Evolutionary conservation across 1,140 invertebrate species (phyloP).

Genomic region (Conus ventricosus): DNA sequence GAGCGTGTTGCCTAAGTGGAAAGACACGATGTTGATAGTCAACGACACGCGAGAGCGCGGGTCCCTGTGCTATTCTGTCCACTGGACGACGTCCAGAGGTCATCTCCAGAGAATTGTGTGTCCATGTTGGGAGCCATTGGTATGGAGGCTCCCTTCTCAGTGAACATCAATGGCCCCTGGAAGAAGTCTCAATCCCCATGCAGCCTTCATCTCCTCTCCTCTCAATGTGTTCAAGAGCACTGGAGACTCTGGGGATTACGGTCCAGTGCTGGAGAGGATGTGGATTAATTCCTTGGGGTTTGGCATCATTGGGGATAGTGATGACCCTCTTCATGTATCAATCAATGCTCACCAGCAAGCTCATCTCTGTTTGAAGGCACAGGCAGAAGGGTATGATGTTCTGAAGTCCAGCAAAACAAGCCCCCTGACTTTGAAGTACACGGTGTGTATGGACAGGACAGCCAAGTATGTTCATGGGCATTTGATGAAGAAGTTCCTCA

Average conservation of each 20-base stretch:
- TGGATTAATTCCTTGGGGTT: slow-evolving; percentile 69
- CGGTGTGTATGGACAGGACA: slow-evolving; percentile 57
- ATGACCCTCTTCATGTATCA: slow-evolving; percentile 67
- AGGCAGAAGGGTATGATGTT: slow-evolving; percentile 43
- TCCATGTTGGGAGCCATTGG: slow-evolving; percentile 59
- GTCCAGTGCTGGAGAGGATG: slow-evolving; percentile 64
- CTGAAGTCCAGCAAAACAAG: slow-evolving; percentile 27
- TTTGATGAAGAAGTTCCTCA: slow-evolving; percentile 51
- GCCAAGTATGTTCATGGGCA: slow-evolving; percentile 56
- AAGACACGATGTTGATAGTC: slow-evolving; percentile 26
- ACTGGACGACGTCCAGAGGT: slow-evolving; percentile 50
- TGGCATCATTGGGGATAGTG: slow-evolving; percentile 61
- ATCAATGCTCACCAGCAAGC: slow-evolving; percentile 52
- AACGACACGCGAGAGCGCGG: slow-evolving; percentile 27
- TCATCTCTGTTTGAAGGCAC: slow-evolving; percentile 56
- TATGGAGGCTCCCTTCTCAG: slow-evolving; percentile 72
- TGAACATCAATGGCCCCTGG: slow-evolving; percentile 75
- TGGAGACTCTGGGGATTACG: slow-evolving; percentile 42
- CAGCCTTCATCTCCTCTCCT: slow-evolving; percentile 56
- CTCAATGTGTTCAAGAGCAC: slow-evolving; percentile 15
- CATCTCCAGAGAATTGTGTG: slow-evolving; percentile 60
- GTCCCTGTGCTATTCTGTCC: slow-evolving; percentile 56
- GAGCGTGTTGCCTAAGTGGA: slow-evolving; percentile 38
- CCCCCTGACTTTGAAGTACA: slow-evolving; percentile 56
- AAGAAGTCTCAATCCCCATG: slow-evolving; percentile 58